Evolutionary conservation across 1,140 invertebrate genomes (phyloP).

Genomic region (Phthorimaea operculella): DNA sequence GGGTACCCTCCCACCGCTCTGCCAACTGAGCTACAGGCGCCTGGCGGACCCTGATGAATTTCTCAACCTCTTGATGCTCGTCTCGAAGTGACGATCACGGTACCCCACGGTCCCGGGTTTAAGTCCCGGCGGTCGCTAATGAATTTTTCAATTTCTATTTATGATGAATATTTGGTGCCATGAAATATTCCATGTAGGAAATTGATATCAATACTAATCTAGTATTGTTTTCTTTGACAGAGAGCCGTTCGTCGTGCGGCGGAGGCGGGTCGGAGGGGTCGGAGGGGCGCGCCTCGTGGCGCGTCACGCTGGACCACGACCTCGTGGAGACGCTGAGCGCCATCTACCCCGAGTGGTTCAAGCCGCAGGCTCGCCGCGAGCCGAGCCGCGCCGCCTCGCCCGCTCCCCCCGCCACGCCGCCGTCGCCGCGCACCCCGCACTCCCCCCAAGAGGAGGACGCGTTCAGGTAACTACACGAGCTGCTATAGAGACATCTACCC

Average conservation of each 20-base stretch:
- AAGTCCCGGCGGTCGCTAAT: too few relatives aligned
- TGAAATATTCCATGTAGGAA: too few relatives aligned
- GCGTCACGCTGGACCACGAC: conserved; percentile 89
- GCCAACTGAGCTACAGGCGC: too few relatives aligned
- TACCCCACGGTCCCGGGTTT: too few relatives aligned
- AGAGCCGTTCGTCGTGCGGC: conserved; percentile 76
- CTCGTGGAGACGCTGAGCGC: conserved; percentile 88
- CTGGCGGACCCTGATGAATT: too few relatives aligned
- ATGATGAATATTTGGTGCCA: too few relatives aligned
- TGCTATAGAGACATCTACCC: conserved; percentile 89
- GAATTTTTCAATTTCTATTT: too few relatives aligned
- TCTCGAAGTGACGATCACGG: too few relatives aligned
- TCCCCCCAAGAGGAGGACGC: conserved; percentile 45
- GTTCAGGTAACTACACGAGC: conserved; percentile 69
- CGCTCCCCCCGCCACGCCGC: conserved; percentile 24
- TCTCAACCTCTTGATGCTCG: too few relatives aligned
- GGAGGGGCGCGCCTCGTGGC: conserved; percentile 85
- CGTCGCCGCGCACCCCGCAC: conserved; percentile 21
- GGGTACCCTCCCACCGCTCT: too few relatives aligned
- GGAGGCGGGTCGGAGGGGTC: conserved; percentile 70
- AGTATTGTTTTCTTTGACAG: conserved; percentile 50
- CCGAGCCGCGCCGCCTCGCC: conserved; percentile 32
- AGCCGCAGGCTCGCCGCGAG: conserved; percentile 63
- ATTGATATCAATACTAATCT: too few relatives aligned
- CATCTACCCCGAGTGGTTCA: conserved; percentile 93